phyloP scores from a whole-genome alignment of 2,888 invertebrate species.

The Ganaspis brasiliensis region DNA sequence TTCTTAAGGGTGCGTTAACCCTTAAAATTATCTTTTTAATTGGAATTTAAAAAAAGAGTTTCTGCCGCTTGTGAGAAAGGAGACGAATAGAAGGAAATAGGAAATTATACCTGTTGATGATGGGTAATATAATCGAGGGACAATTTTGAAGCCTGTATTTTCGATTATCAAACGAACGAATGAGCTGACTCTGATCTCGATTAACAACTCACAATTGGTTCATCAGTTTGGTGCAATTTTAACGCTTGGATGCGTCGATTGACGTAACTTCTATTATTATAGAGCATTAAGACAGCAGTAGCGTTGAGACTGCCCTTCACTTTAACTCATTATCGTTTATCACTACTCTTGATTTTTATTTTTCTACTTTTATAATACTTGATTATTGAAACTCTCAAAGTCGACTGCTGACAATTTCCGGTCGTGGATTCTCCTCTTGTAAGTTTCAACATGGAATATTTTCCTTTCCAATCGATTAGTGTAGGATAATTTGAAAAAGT shows the following conservation, averaged over 20 bases:
- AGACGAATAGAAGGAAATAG: slow-evolving; percentile 23
- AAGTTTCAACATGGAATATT: not conserved
- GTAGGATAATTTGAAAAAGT: not conserved
- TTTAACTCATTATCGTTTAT: slow-evolving; percentile 31
- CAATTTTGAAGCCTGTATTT: slow-evolving; percentile 32
- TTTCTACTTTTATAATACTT: not conserved
- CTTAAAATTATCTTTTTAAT: no score
- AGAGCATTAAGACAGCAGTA: slow-evolving; percentile 42
- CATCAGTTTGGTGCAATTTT: slow-evolving; percentile 72
- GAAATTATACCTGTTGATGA: slow-evolving; percentile 40
- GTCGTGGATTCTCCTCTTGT: slow-evolving; percentile 18
- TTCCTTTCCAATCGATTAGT: not conserved
- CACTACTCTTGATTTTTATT: not conserved
- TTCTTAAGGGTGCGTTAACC: no score
- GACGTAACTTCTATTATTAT: slow-evolving; percentile 69
- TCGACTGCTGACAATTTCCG: slow-evolving; percentile 17
- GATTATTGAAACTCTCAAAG: not conserved
- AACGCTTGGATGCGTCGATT: slow-evolving; percentile 62
- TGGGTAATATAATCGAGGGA: slow-evolving; percentile 3
- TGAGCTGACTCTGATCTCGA: slow-evolving; percentile 57
- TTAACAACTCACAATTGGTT: slow-evolving; percentile 71
- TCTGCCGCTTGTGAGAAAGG: not conserved
- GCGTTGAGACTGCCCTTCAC: slow-evolving; percentile 21
- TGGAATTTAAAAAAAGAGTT: no score
- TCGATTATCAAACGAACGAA: slow-evolving; percentile 25